These are phyloP conservation scores for Bimastos eiseni DNA, from an alignment of 2,888 invertebrate genomes.

Conservation along the genomic window DNA sequence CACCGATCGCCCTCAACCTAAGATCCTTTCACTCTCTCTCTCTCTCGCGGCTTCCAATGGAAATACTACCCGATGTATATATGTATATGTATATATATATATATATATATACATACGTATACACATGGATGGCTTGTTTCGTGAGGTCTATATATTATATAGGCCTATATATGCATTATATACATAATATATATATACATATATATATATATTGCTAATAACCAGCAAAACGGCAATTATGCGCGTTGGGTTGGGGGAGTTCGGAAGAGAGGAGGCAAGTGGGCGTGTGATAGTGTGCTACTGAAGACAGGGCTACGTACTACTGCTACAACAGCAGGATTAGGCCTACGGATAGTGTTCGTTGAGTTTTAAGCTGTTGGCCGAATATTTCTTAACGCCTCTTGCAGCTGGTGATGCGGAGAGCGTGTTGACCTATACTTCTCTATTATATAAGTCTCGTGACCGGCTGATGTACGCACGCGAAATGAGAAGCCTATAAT, in stretches of 20 bases:
- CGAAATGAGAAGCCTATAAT: neutral
- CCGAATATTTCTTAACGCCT: neutral
- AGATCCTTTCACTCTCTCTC: no score
- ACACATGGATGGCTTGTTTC: neutral
- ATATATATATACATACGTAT: no score
- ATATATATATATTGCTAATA: neutral
- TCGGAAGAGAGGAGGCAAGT: neutral
- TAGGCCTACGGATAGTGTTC: neutral
- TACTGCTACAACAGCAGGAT: no score
- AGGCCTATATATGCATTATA: constrained; percentile 23
- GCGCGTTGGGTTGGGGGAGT: neutral
- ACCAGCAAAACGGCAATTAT: neutral
- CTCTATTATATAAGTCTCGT: neutral
- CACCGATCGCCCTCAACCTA: neutral
- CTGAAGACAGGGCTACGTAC: neutral
- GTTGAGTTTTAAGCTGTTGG: neutral
- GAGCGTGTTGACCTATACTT: neutral
- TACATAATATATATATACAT: neutral
- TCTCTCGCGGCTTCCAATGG: neutral
- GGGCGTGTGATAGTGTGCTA: neutral
- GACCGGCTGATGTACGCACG: neutral
- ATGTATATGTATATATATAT: constrained; percentile 7
- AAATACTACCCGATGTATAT: constrained; percentile 19
- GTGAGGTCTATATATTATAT: neutral
- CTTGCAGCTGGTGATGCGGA: neutral